Base-by-base conservation (phyloP, 2,113 vertebrate species). In the Petaurus breviceps region DNA sequence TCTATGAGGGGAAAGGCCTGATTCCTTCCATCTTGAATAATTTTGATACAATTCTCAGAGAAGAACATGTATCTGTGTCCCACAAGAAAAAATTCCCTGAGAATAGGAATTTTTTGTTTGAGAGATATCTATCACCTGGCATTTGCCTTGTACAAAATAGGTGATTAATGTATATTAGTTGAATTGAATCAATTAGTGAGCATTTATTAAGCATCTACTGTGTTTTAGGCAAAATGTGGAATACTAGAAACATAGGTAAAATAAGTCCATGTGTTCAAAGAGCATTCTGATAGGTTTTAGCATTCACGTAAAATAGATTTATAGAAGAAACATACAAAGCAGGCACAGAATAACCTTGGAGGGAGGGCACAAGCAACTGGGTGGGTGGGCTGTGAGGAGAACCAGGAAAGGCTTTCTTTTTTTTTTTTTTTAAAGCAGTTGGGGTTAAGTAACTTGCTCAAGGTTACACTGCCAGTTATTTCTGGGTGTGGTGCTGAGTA, bases 321-420 rank as follows among this genome's bases (percentile, higher is more conserved):
- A 84, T 84, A 43, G n/a, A 84, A 84, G 37, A 77, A n/a, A n/a
- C 61, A n/a, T n/a, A n/a, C 4, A 77, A n/a, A 77, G 31, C 5
- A 77, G 14, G 3, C 14, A n/a, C 37, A n/a, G 37, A 77, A 77
- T 77, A 19, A 77, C 37, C 16, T n/a, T 77, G 61, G 31, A 23
- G 68, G 19, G n/a, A 43, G 8, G 37, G n/a, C 7, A 22, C 68
- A 23, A 84, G 37, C 19, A 23, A n/a, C n/a, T 84, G 68, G 9
- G 31, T 84, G 5, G 2, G 31, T 77, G 37, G 16, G 61, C 6
- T n/a, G 61, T 4, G 37, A 4, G 31, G 12, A 77, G 61, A 4
- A 46, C 90, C 95, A 90, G 14, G 89, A 90, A 95, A 96, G 47
- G 49, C n/a, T 89, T 95, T 26, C 95, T 96, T n/a, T n/a, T n/a